phyloP scores from a whole-genome alignment of 2,113 vertebrate genomes.

The Aleadryas rufinucha region DNA sequence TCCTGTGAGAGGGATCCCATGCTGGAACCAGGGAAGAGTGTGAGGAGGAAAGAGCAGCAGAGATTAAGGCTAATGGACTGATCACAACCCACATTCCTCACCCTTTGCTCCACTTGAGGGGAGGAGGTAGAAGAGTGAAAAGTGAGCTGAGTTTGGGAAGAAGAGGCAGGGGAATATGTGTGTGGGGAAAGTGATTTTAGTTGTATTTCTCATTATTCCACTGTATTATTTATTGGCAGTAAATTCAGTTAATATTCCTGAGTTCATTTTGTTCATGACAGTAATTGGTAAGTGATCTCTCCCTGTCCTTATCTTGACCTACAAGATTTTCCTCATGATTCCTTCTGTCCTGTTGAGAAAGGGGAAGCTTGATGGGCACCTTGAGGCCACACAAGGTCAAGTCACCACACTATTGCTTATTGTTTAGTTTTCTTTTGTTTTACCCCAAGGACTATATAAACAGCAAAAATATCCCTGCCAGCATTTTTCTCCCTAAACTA shows the following conservation, averaged over 20 bases:
- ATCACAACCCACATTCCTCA: not conserved
- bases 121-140: not conserved
- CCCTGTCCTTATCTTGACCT: fast-evolving
- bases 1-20: fast-evolving
- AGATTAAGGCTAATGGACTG: not conserved
- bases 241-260: not conserved
- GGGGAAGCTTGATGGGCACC: not conserved
- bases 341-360: not conserved
- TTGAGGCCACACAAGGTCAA: not conserved
- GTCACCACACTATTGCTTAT: not conserved
- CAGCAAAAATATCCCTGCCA: not conserved
- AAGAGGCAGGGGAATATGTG: fast-evolving
- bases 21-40: not conserved
- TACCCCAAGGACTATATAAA: not conserved
- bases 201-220: not conserved
- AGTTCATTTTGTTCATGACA: not conserved
- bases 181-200: not conserved
- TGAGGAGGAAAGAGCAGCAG: not conserved
- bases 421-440: not conserved
- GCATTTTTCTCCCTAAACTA: not conserved
- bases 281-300: not conserved
- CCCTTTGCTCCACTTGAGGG: fast-evolving
- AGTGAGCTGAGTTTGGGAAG: not conserved
- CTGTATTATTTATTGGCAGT: not conserved
- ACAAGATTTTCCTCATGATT: not conserved